Evolutionary conservation across 64 coral and sea anemone species (phyloP).

Genomic region (Stichodactyla mertensii): DNA sequence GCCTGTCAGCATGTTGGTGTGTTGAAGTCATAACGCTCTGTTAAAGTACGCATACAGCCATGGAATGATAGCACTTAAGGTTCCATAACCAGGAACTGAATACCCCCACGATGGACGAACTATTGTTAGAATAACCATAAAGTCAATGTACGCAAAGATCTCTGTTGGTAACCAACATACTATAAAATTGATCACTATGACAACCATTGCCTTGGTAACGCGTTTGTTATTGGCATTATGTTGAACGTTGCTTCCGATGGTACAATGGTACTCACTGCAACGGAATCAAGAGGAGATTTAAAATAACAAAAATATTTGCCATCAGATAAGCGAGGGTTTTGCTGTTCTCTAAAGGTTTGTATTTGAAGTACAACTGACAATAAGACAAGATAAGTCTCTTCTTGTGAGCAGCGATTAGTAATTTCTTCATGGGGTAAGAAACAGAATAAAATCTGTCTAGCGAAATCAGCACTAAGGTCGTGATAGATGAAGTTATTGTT

Average conservation of each 20-base stretch:
- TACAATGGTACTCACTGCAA: not conserved
- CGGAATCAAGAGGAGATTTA: not conserved
- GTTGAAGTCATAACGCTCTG: not conserved
- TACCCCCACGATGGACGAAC: not conserved
- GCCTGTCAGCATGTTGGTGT: not conserved
- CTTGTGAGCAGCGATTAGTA: not conserved
- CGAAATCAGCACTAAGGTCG: not conserved
- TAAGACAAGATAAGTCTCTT: not conserved
- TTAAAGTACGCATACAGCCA: not conserved
- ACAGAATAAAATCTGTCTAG: conserved; percentile 5
- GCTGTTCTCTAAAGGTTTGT: not conserved
- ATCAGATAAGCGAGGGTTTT: not conserved
- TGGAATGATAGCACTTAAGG: not conserved
- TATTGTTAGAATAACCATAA: not conserved
- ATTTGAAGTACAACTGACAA: not conserved
- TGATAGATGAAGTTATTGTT: not conserved
- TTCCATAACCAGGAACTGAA: not conserved
- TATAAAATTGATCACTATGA: not conserved
- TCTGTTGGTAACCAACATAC: not conserved
- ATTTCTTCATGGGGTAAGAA: not conserved
- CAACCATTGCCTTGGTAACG: conserved; percentile 6
- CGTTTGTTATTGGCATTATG: not conserved
- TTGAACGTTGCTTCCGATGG: not conserved
- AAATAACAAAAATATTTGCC: not conserved
- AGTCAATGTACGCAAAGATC: not conserved